Percentiles rank a stretch among this genome's conserved stretches.
These are phyloP conservation scores for Pollenia griseotomentosa DNA, from an alignment of 2,888 invertebrate species.

Conservation along the genomic window DNA sequence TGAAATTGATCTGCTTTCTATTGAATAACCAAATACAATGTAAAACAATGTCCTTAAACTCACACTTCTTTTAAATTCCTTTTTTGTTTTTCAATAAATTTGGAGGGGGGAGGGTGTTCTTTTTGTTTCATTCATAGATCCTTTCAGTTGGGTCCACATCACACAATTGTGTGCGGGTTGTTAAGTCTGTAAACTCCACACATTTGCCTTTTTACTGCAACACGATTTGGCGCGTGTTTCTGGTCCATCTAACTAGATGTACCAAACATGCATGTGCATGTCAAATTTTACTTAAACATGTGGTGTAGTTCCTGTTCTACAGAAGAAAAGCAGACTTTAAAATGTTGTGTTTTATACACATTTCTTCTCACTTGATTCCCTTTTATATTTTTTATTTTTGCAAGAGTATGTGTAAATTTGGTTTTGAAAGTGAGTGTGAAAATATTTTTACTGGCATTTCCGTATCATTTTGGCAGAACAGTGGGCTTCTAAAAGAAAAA, in stretches of 20 bases:
- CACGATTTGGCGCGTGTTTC: constrained; percentile 63
- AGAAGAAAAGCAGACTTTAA: constrained; percentile 7
- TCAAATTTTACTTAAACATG: constrained; percentile 45
- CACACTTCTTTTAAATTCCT: background rate
- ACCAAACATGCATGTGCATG: constrained; percentile 49
- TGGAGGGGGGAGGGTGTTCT: background rate
- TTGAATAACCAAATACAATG: constrained; percentile 56
- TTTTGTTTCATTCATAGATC: constrained; percentile 22
- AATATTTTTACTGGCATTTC: constrained; percentile 56
- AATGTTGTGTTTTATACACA: constrained; percentile 38
- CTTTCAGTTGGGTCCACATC: constrained; percentile 4
- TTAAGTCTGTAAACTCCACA: background rate
- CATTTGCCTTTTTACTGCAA: constrained; percentile 34
- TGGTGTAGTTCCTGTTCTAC: background rate
- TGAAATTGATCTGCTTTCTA: constrained; percentile 61
- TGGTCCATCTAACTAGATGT: constrained; percentile 59
- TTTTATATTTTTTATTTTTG: background rate
- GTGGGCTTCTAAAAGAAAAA: background rate
- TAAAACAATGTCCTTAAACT: constrained; percentile 8
- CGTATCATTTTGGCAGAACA: constrained; percentile 26
- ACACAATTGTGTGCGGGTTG: background rate
- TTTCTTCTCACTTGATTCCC: constrained; percentile 3
- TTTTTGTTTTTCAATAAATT: background rate
- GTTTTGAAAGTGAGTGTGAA: constrained; percentile 68
- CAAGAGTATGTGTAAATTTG: constrained; percentile 53